A percentile compares a stretch with the other conserved stretches of the same genome.
Conservation (phyloP, 2,888 invertebrate genomes). For the Drosophila lutescens region DNA sequence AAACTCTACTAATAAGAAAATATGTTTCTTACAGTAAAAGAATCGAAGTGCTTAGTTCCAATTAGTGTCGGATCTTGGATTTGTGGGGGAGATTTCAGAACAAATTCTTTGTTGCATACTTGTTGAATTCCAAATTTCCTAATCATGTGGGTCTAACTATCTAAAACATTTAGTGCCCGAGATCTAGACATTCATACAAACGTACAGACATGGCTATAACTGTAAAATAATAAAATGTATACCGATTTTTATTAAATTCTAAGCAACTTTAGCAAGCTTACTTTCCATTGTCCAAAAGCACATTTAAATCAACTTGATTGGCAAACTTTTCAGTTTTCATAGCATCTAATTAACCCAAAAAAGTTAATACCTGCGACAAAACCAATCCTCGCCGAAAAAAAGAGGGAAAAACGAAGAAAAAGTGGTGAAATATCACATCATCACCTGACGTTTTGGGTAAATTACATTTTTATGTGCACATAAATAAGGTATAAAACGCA, state of each 20-base stretch:
- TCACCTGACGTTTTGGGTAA: constrained; percentile 65
- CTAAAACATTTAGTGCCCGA: no score
- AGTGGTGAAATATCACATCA: constrained; percentile 43
- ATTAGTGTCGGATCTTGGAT: no score
- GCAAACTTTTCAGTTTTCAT: constrained; percentile 6
- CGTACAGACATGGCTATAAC: no score
- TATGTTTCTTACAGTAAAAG: no score
- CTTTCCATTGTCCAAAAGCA: background rate
- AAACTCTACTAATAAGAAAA: no score
- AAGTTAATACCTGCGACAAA: constrained; percentile 20
- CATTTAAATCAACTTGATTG: background rate
- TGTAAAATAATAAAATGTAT: no score
- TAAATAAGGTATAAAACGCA: constrained; percentile 54
- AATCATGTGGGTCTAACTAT: no score
- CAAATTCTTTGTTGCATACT: no score
- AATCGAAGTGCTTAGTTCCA: no score
- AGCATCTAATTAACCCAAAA: constrained; percentile 30
- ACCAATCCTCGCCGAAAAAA: constrained; percentile 12
- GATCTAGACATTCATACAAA: no score
- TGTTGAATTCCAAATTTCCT: no score
- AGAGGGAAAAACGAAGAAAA: constrained; percentile 8
- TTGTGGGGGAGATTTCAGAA: no score
- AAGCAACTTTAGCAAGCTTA: background rate
- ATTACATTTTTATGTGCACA: constrained; percentile 58
- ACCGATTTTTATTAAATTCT: background rate